These are phyloP conservation scores for Poecile montanus DNA, from an alignment of 2,797 vertebrate genomes.

Conservation along the genomic window DNA sequence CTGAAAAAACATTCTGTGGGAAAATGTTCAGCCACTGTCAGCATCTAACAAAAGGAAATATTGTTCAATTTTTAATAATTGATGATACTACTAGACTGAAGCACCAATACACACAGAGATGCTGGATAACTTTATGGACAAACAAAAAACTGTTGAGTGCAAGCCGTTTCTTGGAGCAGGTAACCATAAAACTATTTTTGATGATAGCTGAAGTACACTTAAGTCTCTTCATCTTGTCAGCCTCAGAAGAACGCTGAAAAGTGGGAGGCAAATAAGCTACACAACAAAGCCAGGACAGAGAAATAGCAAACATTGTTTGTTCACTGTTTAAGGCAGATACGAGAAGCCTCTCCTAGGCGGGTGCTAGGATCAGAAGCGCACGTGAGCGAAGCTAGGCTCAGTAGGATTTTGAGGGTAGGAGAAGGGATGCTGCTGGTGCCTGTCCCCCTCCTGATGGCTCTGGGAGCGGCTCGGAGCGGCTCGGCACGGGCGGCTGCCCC, in stretches of 20 bases:
- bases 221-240: neutral
- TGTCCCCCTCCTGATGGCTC: slow-evolving; percentile 48
- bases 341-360: neutral
- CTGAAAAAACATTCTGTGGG: neutral
- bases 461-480: neutral
- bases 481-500: accelerated
- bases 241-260: neutral
- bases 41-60: neutral
- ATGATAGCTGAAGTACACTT: neutral
- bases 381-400: neutral
- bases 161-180: neutral
- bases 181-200: neutral
- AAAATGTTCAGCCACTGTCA: neutral
- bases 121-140: neutral
- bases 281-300: neutral
- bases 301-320: neutral
- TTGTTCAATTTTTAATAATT: neutral
- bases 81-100: neutral
- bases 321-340: neutral
- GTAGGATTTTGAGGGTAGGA: neutral
- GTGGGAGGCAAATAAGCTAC: neutral
- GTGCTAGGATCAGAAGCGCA: too few relatives aligned
- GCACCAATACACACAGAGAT: neutral
- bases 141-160: neutral
- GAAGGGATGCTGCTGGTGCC: too few relatives aligned